Evolutionary conservation across 2,888 invertebrate species (phyloP).

Genomic region (Cheilosia vulpina): DNA sequence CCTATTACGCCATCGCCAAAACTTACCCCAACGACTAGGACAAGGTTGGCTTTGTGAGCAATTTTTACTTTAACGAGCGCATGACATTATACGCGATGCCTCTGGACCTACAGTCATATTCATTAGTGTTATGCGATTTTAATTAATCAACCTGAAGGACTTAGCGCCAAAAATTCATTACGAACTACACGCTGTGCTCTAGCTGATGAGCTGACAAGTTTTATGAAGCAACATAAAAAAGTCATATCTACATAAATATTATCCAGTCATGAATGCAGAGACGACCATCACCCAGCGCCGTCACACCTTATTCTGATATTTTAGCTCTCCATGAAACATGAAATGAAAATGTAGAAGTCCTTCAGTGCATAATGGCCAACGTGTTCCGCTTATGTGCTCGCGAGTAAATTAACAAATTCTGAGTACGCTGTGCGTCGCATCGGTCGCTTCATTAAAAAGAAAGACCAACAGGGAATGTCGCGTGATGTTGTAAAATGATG

Average conservation of each 20-base stretch:
- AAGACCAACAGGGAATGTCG: slow-evolving; percentile 53
- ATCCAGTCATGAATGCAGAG: slow-evolving; percentile 9
- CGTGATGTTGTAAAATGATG: slow-evolving; percentile 70
- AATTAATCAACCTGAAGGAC: slow-evolving; percentile 60
- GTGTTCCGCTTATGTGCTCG: slow-evolving; percentile 16
- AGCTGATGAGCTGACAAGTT: slow-evolving; percentile 30
- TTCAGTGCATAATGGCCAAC: slow-evolving; percentile 10
- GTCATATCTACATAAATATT: slow-evolving; percentile 42
- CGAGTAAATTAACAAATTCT: slow-evolving; percentile 63
- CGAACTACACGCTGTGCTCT: slow-evolving; percentile 24
- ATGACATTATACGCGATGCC: slow-evolving; percentile 2
- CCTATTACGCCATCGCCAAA: background rate
- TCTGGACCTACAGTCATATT: slow-evolving; percentile 18
- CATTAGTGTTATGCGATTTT: slow-evolving; percentile 51
- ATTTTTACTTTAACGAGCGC: slow-evolving; percentile 13
- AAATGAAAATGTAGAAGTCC: slow-evolving; percentile 1
- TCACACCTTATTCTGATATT: slow-evolving; percentile 39
- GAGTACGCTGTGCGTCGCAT: background rate
- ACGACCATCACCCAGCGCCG: slow-evolving; percentile 12
- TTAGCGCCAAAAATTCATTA: slow-evolving; percentile 46
- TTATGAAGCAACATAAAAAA: slow-evolving; percentile 47
- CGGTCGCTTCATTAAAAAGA: slow-evolving; percentile 45
- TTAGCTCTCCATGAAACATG: slow-evolving; percentile 22
- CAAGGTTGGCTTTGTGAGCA: slow-evolving; percentile 39
- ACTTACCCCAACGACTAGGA: slow-evolving; percentile 4